Base-by-base conservation (phyloP, 2,797 vertebrate species). In the Enteromius argenteus region DNA sequence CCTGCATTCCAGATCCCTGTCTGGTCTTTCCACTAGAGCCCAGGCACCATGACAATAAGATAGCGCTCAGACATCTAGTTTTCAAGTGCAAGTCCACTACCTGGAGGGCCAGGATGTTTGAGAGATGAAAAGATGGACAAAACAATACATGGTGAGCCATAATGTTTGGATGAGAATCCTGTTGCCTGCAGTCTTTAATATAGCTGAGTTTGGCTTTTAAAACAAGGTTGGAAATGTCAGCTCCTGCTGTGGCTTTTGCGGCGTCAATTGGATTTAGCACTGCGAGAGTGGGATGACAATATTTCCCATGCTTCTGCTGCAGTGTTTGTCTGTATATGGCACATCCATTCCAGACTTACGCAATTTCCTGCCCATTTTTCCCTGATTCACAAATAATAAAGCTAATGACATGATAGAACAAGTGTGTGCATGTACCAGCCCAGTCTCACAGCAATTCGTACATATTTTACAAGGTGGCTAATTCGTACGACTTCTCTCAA, bases 81-180 rank as follows among this genome's bases (percentile, higher is more conserved):
- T 58, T 71, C 78, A 44, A 85, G 71, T 67, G 71, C 17, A 66
- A 9, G 66, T 78, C 58, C 53, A 51, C 71, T 62, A 76, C 37
- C 78, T 80, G 79, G 77, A 66, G 44, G 60, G 78, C 69, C 81
- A 42, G 51, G 60, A 62, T 78, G 69, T 83, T 46, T 64, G 44
- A 64, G 74, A 51, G 80, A 85, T 87, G 79, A 81, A 85, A 85
- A 77, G 79, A 69, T 69, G 80, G 44, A 77, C 56, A 46, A 71
- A 81, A 84, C 39, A 77, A 66, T 49, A 76, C 13, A 84, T 11
- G 53, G 75, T 39, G 7, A 68, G 37, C 49, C 58, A 83, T 85
- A 81, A 53, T 73, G 60, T 76, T 53, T 44, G 51, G 27, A 79
- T 51, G 62, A 73, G 88, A 81, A 51, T 80, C 79, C 82, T 71